phyloP scores from a whole-genome alignment of 1,140 invertebrate species.

The Lutraria rhynchaena region DNA sequence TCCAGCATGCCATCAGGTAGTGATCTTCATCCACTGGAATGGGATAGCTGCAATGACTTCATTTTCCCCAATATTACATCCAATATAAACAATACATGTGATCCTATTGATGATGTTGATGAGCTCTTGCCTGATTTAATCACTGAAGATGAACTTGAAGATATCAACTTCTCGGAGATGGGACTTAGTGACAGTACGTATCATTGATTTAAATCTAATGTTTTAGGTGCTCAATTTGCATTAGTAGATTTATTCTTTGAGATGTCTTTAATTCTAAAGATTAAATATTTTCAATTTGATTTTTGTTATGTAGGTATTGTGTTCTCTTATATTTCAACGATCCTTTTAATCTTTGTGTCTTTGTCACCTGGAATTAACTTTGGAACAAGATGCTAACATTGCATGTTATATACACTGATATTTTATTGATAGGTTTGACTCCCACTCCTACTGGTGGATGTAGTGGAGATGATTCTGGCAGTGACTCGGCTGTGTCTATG shows the following conservation, averaged over 20 bases:
- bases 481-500: conserved; percentile 75
- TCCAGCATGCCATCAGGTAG: conserved; percentile 53
- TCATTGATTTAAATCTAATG: too few relatives aligned
- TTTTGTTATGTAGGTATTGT: too few relatives aligned
- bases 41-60: conserved; percentile 63
- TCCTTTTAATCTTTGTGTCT: too few relatives aligned
- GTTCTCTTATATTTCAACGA: too few relatives aligned
- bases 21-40: conserved; percentile 54
- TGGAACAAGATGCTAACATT: too few relatives aligned
- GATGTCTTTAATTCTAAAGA: too few relatives aligned
- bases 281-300: too few relatives aligned
- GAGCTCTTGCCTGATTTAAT: conserved; percentile 70
- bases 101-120: conserved; percentile 62
- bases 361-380: too few relatives aligned
- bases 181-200: conserved; percentile 66
- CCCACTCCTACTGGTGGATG: conserved; percentile 13
- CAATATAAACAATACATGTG: conserved; percentile 49
- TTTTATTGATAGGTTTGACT: too few relatives aligned
- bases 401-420: too few relatives aligned
- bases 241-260: too few relatives aligned
- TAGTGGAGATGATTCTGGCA: conserved; percentile 58
- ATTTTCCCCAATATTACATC: conserved; percentile 69
- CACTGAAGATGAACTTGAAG: conserved; percentile 65
- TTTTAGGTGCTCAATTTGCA: too few relatives aligned
- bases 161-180: conserved; percentile 66